These are phyloP conservation scores for Parasteatoda tepidariorum DNA, from an alignment of 1,140 invertebrate genomes.

Conservation along the genomic window DNA sequence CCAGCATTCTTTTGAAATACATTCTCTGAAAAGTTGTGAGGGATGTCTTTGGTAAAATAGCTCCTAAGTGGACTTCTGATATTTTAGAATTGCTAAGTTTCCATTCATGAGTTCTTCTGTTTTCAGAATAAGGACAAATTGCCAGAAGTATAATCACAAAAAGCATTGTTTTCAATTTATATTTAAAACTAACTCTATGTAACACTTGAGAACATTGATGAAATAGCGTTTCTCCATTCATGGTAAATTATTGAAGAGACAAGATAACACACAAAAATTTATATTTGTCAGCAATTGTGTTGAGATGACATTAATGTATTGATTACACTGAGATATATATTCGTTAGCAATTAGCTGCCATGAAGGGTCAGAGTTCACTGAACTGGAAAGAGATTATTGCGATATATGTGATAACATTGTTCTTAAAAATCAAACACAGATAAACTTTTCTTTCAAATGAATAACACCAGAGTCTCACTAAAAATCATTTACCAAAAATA, in stretches of 20 bases:
- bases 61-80: constrained; percentile 69
- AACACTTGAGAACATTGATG: neutral
- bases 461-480: no score
- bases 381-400: neutral
- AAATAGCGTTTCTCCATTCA: neutral
- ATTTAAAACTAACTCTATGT: neutral
- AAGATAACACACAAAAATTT: neutral
- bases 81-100: neutral
- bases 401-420: neutral
- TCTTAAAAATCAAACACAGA: neutral
- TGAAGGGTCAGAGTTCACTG: constrained; percentile 33
- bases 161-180: neutral
- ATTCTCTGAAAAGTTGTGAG: constrained; percentile 75
- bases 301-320: neutral
- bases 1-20: constrained; percentile 73
- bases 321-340: neutral
- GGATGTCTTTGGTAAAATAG: constrained; percentile 79
- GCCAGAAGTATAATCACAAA: neutral
- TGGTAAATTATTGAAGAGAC: neutral
- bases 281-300: neutral
- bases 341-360: constrained; percentile 21
- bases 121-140: neutral
- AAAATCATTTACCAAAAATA: no score
- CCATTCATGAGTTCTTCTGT: constrained; percentile 10
- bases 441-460: neutral